Conservation (phyloP, 1,140 invertebrate genomes). For the Papilio xuthus region DNA sequence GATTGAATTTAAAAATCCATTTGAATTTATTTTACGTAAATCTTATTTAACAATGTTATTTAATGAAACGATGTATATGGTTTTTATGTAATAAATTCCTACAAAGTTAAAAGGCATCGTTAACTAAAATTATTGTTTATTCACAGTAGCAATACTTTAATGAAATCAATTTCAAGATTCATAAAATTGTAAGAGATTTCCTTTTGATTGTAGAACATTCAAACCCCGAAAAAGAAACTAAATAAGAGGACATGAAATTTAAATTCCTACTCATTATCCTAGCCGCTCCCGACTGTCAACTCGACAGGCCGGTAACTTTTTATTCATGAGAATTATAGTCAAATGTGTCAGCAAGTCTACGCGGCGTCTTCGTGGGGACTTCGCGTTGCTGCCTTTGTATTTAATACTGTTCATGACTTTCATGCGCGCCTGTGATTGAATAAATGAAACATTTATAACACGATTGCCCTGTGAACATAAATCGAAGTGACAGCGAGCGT, state of each 20-base stretch:
- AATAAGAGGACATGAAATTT: conserved; percentile 55
- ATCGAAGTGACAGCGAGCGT: conserved; percentile 34
- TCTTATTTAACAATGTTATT: no score
- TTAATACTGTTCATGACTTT: conserved; percentile 40
- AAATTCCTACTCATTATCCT: conserved; percentile 62
- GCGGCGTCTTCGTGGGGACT: conserved; percentile 34
- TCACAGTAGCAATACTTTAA: neutral
- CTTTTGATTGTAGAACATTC: neutral
- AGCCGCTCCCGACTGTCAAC: conserved; percentile 59
- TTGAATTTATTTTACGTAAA: no score
- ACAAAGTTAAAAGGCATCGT: no score
- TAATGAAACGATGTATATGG: no score
- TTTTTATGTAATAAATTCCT: no score
- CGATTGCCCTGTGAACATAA: conserved; percentile 35
- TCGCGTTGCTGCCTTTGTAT: conserved; percentile 47
- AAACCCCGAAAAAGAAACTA: conserved; percentile 26
- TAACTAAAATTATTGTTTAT: neutral
- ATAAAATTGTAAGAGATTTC: neutral
- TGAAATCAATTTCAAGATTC: neutral
- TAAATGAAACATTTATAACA: conserved; percentile 39
- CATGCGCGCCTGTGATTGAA: conserved; percentile 30
- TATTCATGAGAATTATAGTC: conserved; percentile 67
- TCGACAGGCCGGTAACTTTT: conserved; percentile 57
- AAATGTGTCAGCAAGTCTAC: conserved; percentile 57
- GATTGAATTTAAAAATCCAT: neutral